Conservation (phyloP, 2,113 vertebrate genomes). For the Perca flavescens region DNA sequence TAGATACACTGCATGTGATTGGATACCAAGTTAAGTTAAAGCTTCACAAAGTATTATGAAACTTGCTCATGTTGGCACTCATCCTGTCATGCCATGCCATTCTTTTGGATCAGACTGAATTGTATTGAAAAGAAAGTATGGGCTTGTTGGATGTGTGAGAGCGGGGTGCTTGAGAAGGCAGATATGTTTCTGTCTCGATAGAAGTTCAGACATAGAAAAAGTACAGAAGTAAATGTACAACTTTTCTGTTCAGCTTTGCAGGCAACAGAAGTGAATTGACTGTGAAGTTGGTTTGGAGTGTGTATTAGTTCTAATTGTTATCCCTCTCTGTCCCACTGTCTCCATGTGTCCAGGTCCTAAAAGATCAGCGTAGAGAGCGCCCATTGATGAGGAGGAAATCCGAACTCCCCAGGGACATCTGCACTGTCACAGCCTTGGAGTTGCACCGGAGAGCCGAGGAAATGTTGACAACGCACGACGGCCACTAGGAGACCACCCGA, state of each 20-base stretch:
- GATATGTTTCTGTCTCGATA: background rate
- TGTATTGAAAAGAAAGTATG: background rate
- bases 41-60: too few species aligned
- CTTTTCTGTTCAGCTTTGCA: background rate
- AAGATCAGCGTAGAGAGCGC: slow-evolving; percentile 92
- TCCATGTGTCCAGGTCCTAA: slow-evolving; percentile 83
- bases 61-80: background rate
- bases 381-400: slow-evolving; percentile 95
- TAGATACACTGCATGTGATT: too few species aligned
- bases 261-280: background rate
- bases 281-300: background rate
- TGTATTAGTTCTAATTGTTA: background rate
- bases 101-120: background rate
- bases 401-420: slow-evolving; percentile 96
- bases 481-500: slow-evolving; percentile 87
- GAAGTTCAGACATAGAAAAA: background rate
- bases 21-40: too few species aligned
- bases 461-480: slow-evolving; percentile 90
- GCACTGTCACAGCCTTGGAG: slow-evolving; percentile 96
- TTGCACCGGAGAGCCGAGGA: slow-evolving; percentile 93
- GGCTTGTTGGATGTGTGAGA: background rate
- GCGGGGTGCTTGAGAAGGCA: background rate
- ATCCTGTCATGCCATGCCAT: background rate
- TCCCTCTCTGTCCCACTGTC: background rate
- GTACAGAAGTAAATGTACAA: background rate